Evolutionary conservation across 2,797 vertebrate genomes (phyloP).

Genomic region (Apogon talboti): DNA sequence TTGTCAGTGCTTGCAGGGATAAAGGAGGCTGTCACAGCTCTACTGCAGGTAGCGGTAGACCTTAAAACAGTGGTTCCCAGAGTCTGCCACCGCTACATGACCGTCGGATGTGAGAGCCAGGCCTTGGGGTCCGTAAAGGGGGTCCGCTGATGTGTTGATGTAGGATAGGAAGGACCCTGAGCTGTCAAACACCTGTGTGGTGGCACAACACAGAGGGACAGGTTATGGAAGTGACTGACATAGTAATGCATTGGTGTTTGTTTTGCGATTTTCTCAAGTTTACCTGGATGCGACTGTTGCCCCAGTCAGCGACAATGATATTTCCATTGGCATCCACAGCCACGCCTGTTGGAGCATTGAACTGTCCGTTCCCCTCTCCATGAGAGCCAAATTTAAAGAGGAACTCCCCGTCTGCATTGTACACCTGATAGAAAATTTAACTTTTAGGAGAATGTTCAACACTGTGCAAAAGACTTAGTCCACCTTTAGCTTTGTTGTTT

Average conservation of each 20-base stretch:
- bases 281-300: slow-evolving; percentile 98
- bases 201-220: slow-evolving; percentile 18
- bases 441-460: neutral
- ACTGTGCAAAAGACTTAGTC: too few species aligned
- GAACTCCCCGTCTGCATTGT: slow-evolving; percentile 95
- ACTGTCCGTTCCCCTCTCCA: slow-evolving; percentile 95
- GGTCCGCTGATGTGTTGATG: slow-evolving; percentile 96
- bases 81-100: slow-evolving; percentile 95
- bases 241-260: neutral
- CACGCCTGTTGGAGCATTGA: slow-evolving; percentile 95
- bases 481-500: too few species aligned
- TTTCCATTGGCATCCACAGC: slow-evolving; percentile 95
- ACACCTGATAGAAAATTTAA: slow-evolving; percentile 84
- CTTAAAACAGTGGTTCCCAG: slow-evolving; percentile 99
- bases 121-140: slow-evolving; percentile 94
- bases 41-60: slow-evolving; percentile 98
- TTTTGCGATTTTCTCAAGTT: neutral
- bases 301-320: slow-evolving; percentile 98
- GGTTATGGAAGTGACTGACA: neutral
- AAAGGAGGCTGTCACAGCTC: slow-evolving; percentile 29
- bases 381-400: slow-evolving; percentile 98
- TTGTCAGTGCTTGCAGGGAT: slow-evolving; percentile 54
- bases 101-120: slow-evolving; percentile 95
- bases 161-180: slow-evolving; percentile 97
- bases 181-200: slow-evolving; percentile 92